Evolutionary conservation across 2,113 vertebrate species (phyloP), one percentile per base, ranked within the genome.

Genomic region (Rhea pennata): DNA sequence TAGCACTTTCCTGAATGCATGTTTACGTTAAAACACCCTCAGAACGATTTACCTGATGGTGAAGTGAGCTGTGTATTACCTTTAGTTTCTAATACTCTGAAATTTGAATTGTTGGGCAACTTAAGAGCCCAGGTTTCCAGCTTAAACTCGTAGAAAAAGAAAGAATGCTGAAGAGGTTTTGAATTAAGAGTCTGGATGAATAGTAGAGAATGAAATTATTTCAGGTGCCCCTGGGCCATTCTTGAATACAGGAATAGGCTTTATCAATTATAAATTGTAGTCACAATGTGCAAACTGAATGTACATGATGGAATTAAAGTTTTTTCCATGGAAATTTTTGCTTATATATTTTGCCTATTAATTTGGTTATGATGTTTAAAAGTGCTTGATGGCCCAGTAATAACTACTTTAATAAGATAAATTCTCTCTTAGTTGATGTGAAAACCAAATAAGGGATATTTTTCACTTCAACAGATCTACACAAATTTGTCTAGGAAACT

Each of bases 361-460:
- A 87, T 44, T 94, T 84, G 79, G 40, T 81, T 94, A 72, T 66
- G 70, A 92, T 77, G 59, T 93, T 96, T 84, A 33, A 82, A 50
- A 51, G 39, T 50, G 31, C 74, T 97, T 97, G 87, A 85, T 96
- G 79, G 58, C 36, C 65, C 70, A 87, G 69, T 79, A 95, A 59
- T 91, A 97, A 93, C 77, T 90, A 29, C 59, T 96, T 96, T 82
- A 95, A 96, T 94, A 92, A 96, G 95, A 46, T 76, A 95, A 83
- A 95, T 97, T 95, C 73, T 91, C 24, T 91, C 20, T 46, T 90
- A 92, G 29, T 85, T 87, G 92, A 74, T 83, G 61, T 84, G 58
- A 93, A 39, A 88, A 56, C 23, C 77, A 83, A 89, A 20, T 95
- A 91, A 94, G 29, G 72, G 62, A 95, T 70, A 51, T 87, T 77